These are phyloP conservation scores for Noctua janthina DNA, from an alignment of 2,888 invertebrate species.

Conservation along the genomic window DNA sequence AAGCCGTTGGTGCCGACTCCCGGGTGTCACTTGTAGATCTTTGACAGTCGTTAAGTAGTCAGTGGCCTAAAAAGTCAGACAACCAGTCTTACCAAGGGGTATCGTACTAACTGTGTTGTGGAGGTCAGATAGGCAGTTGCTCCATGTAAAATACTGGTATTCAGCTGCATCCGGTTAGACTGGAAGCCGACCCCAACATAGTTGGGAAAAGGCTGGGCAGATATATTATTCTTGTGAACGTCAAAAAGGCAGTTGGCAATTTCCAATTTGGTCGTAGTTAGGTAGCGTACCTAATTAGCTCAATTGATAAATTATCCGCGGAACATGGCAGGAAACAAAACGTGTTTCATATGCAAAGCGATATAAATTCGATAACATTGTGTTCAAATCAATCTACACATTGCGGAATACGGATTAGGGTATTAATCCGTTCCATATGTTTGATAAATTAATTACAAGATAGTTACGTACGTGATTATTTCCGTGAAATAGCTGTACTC, in stretches of 20 bases:
- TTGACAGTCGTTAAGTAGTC: too few species aligned
- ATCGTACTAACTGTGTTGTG: too few species aligned
- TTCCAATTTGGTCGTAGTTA: background rate
- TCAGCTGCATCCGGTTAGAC: too few species aligned
- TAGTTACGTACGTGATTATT: background rate
- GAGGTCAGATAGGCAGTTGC: too few species aligned
- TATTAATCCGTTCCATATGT: background rate
- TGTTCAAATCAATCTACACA: background rate
- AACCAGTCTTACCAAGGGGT: too few species aligned
- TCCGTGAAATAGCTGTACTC: background rate
- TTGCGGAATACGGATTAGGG: background rate
- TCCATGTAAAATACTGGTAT: too few species aligned
- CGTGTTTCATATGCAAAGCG: background rate
- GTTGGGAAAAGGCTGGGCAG: too few species aligned
- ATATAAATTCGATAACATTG: background rate
- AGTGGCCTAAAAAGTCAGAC: too few species aligned
- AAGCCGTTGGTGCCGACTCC: too few species aligned
- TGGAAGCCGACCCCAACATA: too few species aligned
- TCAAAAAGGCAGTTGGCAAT: background rate
- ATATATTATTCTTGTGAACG: too few species aligned
- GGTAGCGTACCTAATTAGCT: background rate
- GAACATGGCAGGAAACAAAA: background rate
- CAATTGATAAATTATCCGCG: background rate
- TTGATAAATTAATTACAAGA: constrained; percentile 5
- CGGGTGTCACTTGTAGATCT: too few species aligned